These are phyloP conservation scores for Ostrea denselamellosa DNA, from an alignment of 1,140 invertebrate genomes.

Conservation along the genomic window DNA sequence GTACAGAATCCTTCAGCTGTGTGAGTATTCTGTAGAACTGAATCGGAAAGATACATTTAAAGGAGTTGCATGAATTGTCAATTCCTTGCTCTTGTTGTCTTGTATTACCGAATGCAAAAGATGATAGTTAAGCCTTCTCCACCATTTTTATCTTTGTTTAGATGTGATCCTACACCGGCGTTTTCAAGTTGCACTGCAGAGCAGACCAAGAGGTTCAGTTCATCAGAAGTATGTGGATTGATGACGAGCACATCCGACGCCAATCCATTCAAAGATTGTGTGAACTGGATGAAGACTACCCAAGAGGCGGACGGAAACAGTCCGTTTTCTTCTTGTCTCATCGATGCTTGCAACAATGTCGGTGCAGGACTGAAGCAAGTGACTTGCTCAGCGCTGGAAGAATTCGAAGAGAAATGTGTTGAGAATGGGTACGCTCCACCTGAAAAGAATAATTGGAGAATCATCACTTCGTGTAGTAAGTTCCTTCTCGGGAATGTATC, in stretches of 20 bases:
- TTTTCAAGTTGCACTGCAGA: neutral
- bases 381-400: neutral
- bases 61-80: too few relatives aligned
- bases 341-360: conserved; percentile 15
- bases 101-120: too few relatives aligned
- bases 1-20: neutral
- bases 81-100: too few relatives aligned
- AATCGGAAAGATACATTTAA: neutral
- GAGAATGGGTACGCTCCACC: conserved; percentile 12
- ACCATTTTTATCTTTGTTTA: neutral
- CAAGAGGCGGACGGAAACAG: neutral
- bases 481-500: too few relatives aligned
- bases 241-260: neutral
- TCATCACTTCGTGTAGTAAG: neutral
- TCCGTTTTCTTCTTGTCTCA: conserved; percentile 4
- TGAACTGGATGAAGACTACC: neutral
- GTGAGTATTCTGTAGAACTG: neutral
- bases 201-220: neutral
- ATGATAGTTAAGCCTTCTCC: too few relatives aligned
- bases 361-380: neutral
- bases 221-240: neutral
- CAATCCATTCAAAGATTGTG: neutral
- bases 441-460: conserved; percentile 1
- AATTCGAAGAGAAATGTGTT: conserved; percentile 19
- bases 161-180: neutral